These are phyloP conservation scores for Pararge aegeria DNA, from an alignment of 1,140 invertebrate genomes.

Conservation along the genomic window DNA sequence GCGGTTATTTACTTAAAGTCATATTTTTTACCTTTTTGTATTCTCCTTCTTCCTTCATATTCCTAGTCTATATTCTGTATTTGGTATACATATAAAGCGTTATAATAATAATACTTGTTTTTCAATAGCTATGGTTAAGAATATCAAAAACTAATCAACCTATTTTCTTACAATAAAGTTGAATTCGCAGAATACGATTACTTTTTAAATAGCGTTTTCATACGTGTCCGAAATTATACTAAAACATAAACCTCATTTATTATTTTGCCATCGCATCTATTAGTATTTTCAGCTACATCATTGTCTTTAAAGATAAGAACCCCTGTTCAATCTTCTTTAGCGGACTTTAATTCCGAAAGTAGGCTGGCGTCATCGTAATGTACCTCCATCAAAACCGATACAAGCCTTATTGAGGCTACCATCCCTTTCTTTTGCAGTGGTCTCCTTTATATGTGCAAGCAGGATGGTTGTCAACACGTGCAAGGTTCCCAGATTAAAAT, in stretches of 20 bases:
- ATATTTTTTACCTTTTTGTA: too few species aligned
- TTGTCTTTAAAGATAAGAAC: constrained; percentile 65
- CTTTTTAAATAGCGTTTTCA: neutral
- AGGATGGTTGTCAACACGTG: constrained; percentile 42
- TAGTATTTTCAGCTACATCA: constrained; percentile 67
- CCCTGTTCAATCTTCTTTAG: constrained; percentile 72
- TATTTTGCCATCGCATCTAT: constrained; percentile 27
- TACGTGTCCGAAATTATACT: neutral
- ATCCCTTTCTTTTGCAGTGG: constrained; percentile 39
- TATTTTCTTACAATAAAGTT: too few species aligned
- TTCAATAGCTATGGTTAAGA: too few species aligned
- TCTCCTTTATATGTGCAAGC: constrained; percentile 19
- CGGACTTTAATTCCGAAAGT: constrained; percentile 72
- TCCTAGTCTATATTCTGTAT: too few species aligned
- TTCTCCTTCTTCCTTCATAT: too few species aligned
- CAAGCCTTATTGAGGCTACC: constrained; percentile 45
- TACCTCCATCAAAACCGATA: constrained; percentile 62
- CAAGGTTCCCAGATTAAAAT: constrained; percentile 69
- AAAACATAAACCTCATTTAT: constrained; percentile 9
- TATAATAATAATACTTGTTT: too few species aligned
- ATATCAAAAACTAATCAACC: too few species aligned
- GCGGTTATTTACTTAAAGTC: too few species aligned
- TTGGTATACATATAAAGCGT: too few species aligned
- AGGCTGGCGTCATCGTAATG: constrained; percentile 70
- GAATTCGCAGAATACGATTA: neutral